Evolutionary conservation across 1,140 invertebrate genomes (phyloP).

Genomic region (Pseudomyrmex pallidus): DNA sequence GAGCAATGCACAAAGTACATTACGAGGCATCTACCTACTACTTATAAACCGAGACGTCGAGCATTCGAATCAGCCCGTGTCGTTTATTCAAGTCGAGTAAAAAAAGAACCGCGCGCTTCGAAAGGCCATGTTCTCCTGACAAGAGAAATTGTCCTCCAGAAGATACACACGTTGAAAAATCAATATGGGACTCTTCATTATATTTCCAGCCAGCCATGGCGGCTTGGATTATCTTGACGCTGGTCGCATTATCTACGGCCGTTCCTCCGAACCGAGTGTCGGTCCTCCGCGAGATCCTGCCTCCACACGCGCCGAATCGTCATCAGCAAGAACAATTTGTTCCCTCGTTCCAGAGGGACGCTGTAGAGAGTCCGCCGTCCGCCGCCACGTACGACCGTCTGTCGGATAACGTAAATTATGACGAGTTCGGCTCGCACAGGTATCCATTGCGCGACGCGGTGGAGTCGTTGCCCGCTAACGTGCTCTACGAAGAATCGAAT

Average conservation of each 20-base stretch:
- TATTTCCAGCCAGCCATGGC: slow-evolving; percentile 27
- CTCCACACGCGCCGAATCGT: slow-evolving; percentile 46
- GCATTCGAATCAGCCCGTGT: slow-evolving; percentile 18
- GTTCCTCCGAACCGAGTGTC: slow-evolving; percentile 74
- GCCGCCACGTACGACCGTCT: slow-evolving; percentile 61
- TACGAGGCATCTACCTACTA: not conserved
- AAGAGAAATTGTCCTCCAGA: not conserved
- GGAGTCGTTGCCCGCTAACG: slow-evolving; percentile 84
- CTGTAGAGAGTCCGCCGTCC: slow-evolving; percentile 86
- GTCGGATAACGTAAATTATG: slow-evolving; percentile 15
- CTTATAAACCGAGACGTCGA: not conserved
- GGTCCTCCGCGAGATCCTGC: slow-evolving; percentile 45
- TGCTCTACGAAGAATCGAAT: slow-evolving; percentile 2
- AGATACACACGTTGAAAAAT: not conserved
- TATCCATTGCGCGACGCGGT: slow-evolving; percentile 87
- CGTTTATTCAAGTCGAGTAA: not conserved
- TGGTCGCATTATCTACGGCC: slow-evolving; percentile 72
- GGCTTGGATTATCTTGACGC: slow-evolving; percentile 57
- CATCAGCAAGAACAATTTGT: slow-evolving; percentile 69
- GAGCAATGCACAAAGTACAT: slow-evolving; percentile 1
- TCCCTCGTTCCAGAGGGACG: slow-evolving; percentile 83
- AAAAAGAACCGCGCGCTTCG: slow-evolving; percentile 3
- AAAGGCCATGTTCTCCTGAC: not conserved
- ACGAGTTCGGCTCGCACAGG: slow-evolving; percentile 68
- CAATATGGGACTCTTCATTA: slow-evolving; percentile 7